Evolutionary conservation across 2,113 vertebrate species (phyloP).

Genomic region (Theropithecus gelada): DNA sequence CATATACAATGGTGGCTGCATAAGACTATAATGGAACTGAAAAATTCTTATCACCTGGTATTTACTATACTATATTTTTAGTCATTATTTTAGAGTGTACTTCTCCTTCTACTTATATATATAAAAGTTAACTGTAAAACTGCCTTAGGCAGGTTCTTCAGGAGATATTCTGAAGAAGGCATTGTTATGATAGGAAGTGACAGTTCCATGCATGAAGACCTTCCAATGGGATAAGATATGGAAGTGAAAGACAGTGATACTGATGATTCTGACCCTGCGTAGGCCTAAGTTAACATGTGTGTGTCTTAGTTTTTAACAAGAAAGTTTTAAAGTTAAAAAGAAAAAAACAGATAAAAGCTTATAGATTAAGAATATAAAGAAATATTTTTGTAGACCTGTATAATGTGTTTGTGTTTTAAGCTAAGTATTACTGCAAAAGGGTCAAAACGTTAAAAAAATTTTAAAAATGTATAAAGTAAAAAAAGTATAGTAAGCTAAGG

Average conservation of each 20-base stretch:
- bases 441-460: neutral
- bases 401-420: neutral
- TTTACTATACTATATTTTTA: neutral
- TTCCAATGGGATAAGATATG: neutral
- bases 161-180: neutral
- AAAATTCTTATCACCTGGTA: neutral
- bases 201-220: neutral
- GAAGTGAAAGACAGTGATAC: neutral
- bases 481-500: neutral
- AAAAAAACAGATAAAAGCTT: neutral
- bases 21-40: neutral
- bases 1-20: neutral
- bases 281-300: neutral
- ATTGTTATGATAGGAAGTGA: neutral
- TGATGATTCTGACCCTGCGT: neutral
- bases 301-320: neutral
- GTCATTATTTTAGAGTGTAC: neutral
- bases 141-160: neutral
- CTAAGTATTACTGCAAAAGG: neutral
- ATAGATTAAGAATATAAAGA: neutral
- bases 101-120: neutral
- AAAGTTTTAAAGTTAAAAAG: neutral
- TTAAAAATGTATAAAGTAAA: neutral
- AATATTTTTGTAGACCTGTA: neutral
- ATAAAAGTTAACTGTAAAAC: neutral